A percentile compares a stretch with the other conserved stretches of the same genome.
Evolutionary conservation across 2,113 vertebrate species (phyloP).

Genomic region (Mesoclemmys tuberculata): DNA sequence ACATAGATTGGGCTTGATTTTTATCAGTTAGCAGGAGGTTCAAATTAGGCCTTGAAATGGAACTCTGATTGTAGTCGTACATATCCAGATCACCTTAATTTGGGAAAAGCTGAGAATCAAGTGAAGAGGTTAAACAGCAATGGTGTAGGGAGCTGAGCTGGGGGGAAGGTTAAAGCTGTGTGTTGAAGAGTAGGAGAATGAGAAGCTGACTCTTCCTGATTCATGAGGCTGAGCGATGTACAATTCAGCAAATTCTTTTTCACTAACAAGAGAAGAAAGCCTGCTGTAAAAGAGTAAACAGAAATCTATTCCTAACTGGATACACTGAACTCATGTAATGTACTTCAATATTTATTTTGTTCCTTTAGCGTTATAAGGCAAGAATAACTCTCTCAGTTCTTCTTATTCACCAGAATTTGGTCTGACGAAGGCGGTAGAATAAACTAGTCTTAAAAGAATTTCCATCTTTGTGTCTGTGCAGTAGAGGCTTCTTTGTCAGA

Average conservation of each 20-base stretch:
- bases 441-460: neutral
- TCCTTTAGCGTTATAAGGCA: neutral
- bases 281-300: neutral
- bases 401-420: neutral
- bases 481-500: neutral
- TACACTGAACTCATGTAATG: neutral
- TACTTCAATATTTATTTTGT: neutral
- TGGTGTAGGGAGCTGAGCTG: neutral
- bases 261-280: neutral
- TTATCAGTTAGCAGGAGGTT: neutral
- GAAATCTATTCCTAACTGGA: fast-evolving
- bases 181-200: neutral
- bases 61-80: neutral
- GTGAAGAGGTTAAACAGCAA: no score
- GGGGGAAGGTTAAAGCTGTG: fast-evolving
- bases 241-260: neutral
- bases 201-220: neutral
- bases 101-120: neutral
- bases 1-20: neutral
- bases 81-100: neutral
- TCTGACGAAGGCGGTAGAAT: neutral
- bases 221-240: neutral
- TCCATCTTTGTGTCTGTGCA: neutral
- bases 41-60: neutral
- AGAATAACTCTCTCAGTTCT: neutral